A percentile compares a stretch with the other conserved stretches of the same genome.
phyloP scores from a whole-genome alignment of 2,888 invertebrate genomes.

The Monopis laevigella region DNA sequence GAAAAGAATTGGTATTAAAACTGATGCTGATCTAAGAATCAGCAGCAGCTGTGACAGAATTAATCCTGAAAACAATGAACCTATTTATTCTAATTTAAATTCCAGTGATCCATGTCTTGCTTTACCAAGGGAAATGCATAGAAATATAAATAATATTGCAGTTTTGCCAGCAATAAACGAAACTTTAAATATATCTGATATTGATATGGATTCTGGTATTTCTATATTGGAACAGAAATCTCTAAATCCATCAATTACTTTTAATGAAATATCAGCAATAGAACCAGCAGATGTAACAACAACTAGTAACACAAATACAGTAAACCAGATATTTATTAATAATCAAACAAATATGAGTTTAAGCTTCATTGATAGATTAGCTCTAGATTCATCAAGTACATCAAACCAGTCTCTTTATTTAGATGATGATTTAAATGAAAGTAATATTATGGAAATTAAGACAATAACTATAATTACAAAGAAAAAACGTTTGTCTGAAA shows the following conservation, averaged over 20 bases:
- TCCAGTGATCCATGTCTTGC: conserved; percentile 3
- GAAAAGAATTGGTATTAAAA: conserved; percentile 23
- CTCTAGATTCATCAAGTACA: conserved; percentile 43
- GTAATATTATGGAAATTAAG: conserved; percentile 64
- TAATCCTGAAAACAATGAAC: conserved; percentile 24
- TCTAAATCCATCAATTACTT: conserved; percentile 24
- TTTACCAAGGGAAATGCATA: conserved; percentile 1
- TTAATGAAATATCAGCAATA: conserved; percentile 13
- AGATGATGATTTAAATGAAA: conserved; percentile 61
- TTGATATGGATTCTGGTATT: conserved; percentile 36
- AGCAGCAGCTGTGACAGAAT: conserved; percentile 1
- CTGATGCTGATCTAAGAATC: conserved; percentile 17
- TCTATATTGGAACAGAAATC: conserved; percentile 43
- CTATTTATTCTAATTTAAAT: conserved; percentile 35
- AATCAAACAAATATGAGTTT: conserved; percentile 44
- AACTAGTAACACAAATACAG: conserved; percentile 33
- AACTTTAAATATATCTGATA: conserved; percentile 11
- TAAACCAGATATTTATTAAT: conserved; percentile 45
- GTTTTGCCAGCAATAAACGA: conserved; percentile 6
- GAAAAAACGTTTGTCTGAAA: conserved; percentile 34
- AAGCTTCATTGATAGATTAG: conserved; percentile 57
- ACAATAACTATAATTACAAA: conserved; percentile 58
- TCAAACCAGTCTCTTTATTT: conserved; percentile 50
- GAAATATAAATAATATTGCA: conserved; percentile 8
- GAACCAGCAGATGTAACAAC: background rate